Evolutionary conservation across 1,140 invertebrate species (phyloP), one percentile per base, ranked within the genome.

Genomic region (Amphibalanus amphitrite): DNA sequence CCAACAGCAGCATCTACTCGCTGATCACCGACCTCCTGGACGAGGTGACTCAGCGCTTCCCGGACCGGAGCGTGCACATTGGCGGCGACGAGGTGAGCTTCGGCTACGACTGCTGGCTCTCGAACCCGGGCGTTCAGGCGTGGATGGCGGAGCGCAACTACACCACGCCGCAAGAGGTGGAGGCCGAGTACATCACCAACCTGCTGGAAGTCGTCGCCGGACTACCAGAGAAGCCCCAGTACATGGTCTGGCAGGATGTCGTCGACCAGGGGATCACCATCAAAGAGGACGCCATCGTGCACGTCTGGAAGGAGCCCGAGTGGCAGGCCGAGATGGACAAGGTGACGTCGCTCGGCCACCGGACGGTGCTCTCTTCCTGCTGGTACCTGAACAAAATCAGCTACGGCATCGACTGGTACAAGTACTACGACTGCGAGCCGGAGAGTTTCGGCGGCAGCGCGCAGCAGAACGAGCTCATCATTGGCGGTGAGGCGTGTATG

Each of bases 231-330:
- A 6, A 17, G 6, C 38, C 38, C 1, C 85, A 81, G 23, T 84
- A 88, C 69, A 84, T 95, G 28, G 90, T 97, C 1, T 97, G 93
- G 93, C 91, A 97, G 82, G 93, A 96, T 82, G 90, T 96, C 0
- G 90, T 92, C 78, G 86, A 89, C 74, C 90, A 95, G 80, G 85
- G 85, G 29, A 88, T 89, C 0, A 77, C 82, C 26, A 75, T 90
- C 25, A 81, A 85, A 4, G 76, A 80, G 0, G 83, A 84, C 26
- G 89, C 90, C 0, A 82, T 91, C 3, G 84, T 92, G 8, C 89
- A 92, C 72, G 83, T 89, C n/a, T 91, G 88, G 90, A 81, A 80
- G 70, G 33, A 73, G 64, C n/a, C 64, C 67, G 73, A 71, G 13
- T 8, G 59, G 30, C 17, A 15, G 20, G 38, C 6, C 6, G 26